Evolutionary conservation across 2,888 invertebrate species (phyloP).

Genomic region (Alitta virens): DNA sequence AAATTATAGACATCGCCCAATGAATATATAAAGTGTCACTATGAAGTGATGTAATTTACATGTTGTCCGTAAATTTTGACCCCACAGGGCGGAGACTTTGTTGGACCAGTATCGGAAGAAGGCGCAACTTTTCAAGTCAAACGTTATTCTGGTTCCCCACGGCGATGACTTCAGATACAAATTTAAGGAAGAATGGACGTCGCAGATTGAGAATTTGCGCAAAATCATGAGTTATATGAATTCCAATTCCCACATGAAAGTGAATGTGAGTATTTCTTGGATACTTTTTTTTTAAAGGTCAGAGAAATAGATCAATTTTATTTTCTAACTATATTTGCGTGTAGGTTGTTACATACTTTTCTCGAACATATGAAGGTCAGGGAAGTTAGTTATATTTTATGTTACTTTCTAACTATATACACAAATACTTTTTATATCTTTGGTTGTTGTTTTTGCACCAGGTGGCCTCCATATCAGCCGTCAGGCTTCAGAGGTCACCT

Average conservation of each 20-base stretch:
- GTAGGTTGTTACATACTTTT: too few species aligned
- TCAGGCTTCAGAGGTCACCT: too few species aligned
- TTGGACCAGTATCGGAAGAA: conserved; percentile 86
- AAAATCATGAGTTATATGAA: conserved; percentile 83
- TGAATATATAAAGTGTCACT: not conserved
- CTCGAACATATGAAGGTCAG: too few species aligned
- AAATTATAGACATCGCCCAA: not conserved
- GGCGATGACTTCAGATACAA: conserved; percentile 94
- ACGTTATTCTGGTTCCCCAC: conserved; percentile 83
- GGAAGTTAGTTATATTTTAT: too few species aligned
- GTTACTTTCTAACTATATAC: too few species aligned
- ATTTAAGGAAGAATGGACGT: conserved; percentile 81
- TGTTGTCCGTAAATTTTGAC: not conserved
- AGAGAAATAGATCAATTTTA: too few species aligned
- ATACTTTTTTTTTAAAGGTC: too few species aligned
- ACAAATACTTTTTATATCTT: too few species aligned
- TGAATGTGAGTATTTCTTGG: conserved; percentile 28
- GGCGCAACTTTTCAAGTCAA: conserved; percentile 82
- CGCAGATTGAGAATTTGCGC: conserved; percentile 88
- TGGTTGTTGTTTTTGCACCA: too few species aligned
- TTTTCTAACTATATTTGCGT: too few species aligned
- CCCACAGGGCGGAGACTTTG: conserved; percentile 60
- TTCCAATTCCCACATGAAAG: conserved; percentile 64
- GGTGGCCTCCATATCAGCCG: too few species aligned
- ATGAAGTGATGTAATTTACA: not conserved